Percentiles rank a stretch among this genome's conserved stretches.
These are phyloP conservation scores for Conus ventricosus DNA, from an alignment of 1,140 invertebrate species.

Conservation along the genomic window DNA sequence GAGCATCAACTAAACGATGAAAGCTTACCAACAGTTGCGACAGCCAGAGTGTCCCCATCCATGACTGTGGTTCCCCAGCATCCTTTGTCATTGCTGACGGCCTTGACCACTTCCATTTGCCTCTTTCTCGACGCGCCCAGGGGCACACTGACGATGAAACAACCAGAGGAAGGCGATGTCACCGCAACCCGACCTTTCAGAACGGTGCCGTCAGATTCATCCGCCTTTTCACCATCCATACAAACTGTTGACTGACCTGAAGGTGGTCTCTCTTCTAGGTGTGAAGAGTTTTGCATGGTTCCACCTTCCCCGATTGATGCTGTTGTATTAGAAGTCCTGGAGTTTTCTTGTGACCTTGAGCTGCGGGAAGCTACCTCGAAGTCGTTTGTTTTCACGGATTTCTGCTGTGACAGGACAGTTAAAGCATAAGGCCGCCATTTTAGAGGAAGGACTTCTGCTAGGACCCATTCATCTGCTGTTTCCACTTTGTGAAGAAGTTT, in stretches of 20 bases:
- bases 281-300: neutral
- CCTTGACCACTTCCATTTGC: neutral
- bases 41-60: conserved; percentile 1
- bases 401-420: neutral
- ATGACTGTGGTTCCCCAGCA: neutral
- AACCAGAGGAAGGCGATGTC: neutral
- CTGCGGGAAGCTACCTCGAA: neutral
- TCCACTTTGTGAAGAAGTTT: neutral
- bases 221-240: neutral
- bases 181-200: neutral
- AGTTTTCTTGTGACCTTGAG: neutral
- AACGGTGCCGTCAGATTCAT: too few relatives aligned
- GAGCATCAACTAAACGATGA: neutral
- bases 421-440: conserved; percentile 13
- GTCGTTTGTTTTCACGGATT: neutral
- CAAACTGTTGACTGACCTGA: neutral
- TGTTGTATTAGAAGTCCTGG: neutral
- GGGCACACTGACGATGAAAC: neutral
- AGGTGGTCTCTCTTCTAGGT: neutral
- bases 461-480: neutral
- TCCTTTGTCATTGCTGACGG: neutral
- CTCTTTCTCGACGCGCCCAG: neutral
- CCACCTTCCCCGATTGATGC: neutral
- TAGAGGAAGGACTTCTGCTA: conserved; percentile 1
- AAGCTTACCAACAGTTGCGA: conserved; percentile 1